Conservation (phyloP, 92 coral and sea anemone genomes). For the Phenganax marumi region DNA sequence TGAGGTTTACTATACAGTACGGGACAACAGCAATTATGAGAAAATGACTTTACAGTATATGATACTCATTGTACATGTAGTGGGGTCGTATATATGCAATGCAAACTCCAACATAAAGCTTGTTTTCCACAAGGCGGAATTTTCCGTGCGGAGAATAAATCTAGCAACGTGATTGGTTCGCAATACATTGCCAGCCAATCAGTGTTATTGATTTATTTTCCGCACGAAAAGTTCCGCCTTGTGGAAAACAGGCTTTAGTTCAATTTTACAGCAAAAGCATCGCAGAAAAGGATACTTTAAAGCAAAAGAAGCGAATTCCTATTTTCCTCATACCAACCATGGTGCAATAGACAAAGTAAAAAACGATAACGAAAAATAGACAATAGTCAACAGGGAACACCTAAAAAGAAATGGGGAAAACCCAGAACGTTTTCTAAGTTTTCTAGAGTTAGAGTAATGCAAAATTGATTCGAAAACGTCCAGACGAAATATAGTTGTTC, state of each 20-base stretch:
- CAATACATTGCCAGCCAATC: no score
- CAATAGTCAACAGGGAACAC: slow-evolving; percentile 95
- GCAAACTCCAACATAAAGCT: no score
- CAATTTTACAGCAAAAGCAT: neutral
- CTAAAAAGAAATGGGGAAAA: slow-evolving; percentile 38
- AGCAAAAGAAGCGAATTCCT: slow-evolving; percentile 94
- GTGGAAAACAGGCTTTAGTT: no score
- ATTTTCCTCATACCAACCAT: slow-evolving; percentile 92
- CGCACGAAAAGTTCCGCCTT: no score
- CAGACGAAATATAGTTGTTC: neutral
- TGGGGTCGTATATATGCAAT: no score
- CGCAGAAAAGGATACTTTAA: slow-evolving; percentile 81
- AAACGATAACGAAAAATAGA: slow-evolving; percentile 83
- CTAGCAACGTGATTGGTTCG: no score
- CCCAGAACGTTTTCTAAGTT: neutral
- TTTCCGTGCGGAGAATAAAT: no score
- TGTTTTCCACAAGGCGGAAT: no score
- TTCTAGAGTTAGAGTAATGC: neutral
- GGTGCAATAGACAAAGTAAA: slow-evolving; percentile 82
- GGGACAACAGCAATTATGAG: neutral
- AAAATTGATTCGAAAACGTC: neutral
- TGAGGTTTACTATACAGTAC: no score
- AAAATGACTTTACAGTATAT: no score
- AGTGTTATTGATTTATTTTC: no score
- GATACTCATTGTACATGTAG: no score